Percentiles rank a stretch among this genome's conserved stretches.
These are phyloP conservation scores for Dasypolia templi DNA, from an alignment of 2,888 invertebrate genomes.

Conservation along the genomic window DNA sequence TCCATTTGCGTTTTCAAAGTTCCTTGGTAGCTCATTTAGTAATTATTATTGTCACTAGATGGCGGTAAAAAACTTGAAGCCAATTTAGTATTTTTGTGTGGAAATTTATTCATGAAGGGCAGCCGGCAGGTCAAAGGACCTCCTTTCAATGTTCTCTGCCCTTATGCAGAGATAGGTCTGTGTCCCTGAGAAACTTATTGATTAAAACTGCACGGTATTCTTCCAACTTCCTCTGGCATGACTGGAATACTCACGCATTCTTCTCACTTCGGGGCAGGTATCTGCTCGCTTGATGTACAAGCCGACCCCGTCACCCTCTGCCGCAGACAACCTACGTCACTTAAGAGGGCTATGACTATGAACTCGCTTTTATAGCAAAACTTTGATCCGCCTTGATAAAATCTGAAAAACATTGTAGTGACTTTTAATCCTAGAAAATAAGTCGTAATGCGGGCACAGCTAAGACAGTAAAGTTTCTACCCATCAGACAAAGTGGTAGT, in stretches of 20 bases:
- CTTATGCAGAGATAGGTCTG: too few species aligned
- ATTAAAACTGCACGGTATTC: background rate
- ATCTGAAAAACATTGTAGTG: too few species aligned
- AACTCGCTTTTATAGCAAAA: background rate
- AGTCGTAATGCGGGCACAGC: background rate
- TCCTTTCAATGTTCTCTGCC: background rate
- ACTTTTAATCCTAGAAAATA: background rate
- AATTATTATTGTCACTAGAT: slow-evolving; percentile 20
- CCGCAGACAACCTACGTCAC: background rate
- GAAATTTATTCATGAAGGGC: background rate
- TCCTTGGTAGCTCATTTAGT: background rate
- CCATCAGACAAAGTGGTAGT: slow-evolving; percentile 17
- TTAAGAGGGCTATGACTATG: too few species aligned
- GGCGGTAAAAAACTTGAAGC: background rate
- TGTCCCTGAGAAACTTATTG: background rate
- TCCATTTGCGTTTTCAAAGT: background rate
- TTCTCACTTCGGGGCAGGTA: background rate
- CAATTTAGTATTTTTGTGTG: background rate
- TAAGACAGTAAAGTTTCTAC: slow-evolving; percentile 9
- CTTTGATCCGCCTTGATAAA: too few species aligned
- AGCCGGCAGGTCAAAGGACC: too few species aligned
- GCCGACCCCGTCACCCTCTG: too few species aligned
- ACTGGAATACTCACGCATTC: background rate
- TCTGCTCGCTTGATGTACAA: background rate
- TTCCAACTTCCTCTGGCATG: background rate